Percentiles rank a stretch among this genome's conserved stretches.
Conservation (phyloP, 2,113 vertebrate species). For the Sialia sialis region DNA sequence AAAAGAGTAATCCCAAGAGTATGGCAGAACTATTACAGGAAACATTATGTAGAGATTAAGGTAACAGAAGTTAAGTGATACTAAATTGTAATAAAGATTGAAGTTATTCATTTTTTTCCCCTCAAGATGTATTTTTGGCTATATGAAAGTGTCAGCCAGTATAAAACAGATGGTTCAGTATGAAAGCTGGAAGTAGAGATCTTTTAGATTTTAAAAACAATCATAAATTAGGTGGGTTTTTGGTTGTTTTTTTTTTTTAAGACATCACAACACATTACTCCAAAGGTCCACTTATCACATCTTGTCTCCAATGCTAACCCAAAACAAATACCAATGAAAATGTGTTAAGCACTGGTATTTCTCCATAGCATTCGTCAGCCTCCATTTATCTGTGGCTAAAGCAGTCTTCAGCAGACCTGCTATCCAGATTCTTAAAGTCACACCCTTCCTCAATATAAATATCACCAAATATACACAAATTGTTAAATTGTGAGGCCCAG, state of each 20-base stretch:
- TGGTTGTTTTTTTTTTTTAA: background rate
- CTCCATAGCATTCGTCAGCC: background rate
- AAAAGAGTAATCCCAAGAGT: background rate
- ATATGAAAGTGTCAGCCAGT: background rate
- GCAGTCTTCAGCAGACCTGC: background rate
- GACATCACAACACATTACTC: background rate
- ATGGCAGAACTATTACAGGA: background rate
- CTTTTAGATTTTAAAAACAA: background rate
- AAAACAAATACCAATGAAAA: background rate
- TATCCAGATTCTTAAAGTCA: background rate
- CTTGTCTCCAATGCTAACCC: background rate
- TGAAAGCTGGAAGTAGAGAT: background rate
- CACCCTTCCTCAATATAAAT: background rate
- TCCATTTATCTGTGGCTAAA: background rate
- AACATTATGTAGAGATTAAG: background rate
- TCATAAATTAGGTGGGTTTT: background rate
- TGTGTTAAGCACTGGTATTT: background rate
- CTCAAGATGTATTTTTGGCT: background rate
- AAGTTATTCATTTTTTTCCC: background rate
- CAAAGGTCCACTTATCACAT: background rate
- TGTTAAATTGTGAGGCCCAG: background rate
- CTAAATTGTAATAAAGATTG: background rate
- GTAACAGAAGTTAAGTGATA: background rate
- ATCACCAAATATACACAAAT: background rate
- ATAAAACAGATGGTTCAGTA: background rate